Evolutionary conservation across 1,140 invertebrate species (phyloP), one percentile per base, ranked within the genome.

Genomic region (Cardiocondyla obscurior): DNA sequence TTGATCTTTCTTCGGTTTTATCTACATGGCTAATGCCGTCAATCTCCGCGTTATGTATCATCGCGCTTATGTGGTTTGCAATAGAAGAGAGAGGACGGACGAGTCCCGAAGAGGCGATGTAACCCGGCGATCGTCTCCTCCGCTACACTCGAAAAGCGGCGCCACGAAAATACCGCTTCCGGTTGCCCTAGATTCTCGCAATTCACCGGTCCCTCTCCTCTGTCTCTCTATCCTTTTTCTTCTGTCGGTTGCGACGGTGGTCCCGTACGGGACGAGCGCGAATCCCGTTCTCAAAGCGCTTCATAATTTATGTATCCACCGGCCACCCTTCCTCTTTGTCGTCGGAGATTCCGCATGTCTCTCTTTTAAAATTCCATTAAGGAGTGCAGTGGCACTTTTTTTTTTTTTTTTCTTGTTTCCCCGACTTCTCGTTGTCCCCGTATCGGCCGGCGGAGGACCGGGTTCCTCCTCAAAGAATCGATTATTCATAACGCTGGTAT

Each of bases 311-410:
- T 88, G 87, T 88, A 88, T 88, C 72, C 77, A 73, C 42, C 22
- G 77, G 67, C 72, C 86, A 64, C 65, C 65, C 81, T 76, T 62
- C 22, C 22, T 39, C 25, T 49, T 74, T 55, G 58, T 82, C 81
- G 57, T 70, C 62, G 67, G 58, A 51, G 51, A 85, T 69, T 87
- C 83, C 60, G 44, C 58, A 49, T 42, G 19, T 70, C 79, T 81
- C 87, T 88, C 79, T 83, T 88, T 88, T 88, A 88, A 88, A 88
- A 88, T 88, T 88, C 87, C 87, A 88, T 88, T 88, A 88, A 79
- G 85, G 86, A 83, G 77, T 85, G 79, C 83, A 88, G 42, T 44
- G 69, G 49, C 62, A 55, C 49, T 69, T 62, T 77, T 85, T 85
- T 88, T 64, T 76, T n/a, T n/a, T n/a, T n/a, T n/a, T n/a, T n/a